Evolutionary conservation across 2,113 vertebrate species (phyloP), one percentile per base, ranked within the genome.

Genomic region (human): DNA sequence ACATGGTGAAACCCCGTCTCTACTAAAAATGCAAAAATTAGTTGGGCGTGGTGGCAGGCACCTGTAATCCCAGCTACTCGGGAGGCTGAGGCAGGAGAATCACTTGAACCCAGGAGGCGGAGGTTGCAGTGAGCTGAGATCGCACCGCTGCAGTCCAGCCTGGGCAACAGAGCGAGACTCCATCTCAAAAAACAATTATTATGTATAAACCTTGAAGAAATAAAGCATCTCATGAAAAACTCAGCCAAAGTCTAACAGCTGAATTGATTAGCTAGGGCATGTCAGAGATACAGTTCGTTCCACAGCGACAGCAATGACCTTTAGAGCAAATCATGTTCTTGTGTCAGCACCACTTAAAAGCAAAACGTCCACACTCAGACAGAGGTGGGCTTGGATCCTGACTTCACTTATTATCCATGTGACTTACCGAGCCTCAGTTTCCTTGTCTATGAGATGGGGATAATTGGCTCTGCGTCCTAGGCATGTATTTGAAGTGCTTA

Each of bases 31-130:
- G 1, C 61, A 64, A 64, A 64, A 64, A 30, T 64, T 64, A 64
- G 12, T 11, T 6, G 5, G 61, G 61, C 12, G 0, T 32, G 61
- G 5, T 64, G 61, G 27, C 2, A 0, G 5, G 2, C 30, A 30
- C 61, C 61, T 64, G 12, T 32, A 64, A 64, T 64, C 27, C 61
- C 27, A 64, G 27, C 27, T 64, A 64, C 27, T 64, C 5, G 0
- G 27, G 12, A 64, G 27, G 61, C 61, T 64, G 61, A 64, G 61
- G 27, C 12, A 64, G 61, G 27, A 64, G 27, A 30, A 64, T 30
- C 5, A 0, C 61, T 30, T 30, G 61, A 64, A 30, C 61, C 27
- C 12, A 12, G 61, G 25, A 64, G 61, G 61, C 0, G 5, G 27
- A 64, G 61, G 61, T 30, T 64, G 61, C 11, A 13, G 25, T 64